phyloP scores from a whole-genome alignment of 1,140 invertebrate genomes.

The Micrasema minimum region DNA sequence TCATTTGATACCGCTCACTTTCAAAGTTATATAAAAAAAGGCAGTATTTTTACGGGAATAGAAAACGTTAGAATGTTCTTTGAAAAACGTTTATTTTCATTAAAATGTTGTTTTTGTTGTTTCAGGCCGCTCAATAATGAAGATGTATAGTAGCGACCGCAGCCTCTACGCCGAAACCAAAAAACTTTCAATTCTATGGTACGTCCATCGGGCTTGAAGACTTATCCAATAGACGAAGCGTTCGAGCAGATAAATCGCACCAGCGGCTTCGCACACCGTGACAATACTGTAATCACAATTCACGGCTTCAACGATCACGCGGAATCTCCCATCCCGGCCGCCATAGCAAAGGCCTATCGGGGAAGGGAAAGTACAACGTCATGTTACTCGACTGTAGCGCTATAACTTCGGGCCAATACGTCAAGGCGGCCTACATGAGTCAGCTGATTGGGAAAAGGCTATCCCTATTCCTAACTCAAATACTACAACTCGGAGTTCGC shows the following conservation, averaged over 20 bases:
- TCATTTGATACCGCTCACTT: no score
- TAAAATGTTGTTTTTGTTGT: no score
- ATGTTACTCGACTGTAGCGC: conserved; percentile 71
- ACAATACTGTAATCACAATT: conserved; percentile 57
- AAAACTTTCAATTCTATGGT: conserved; percentile 34
- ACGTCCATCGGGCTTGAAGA: conserved; percentile 22
- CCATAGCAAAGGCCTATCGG: conserved; percentile 60
- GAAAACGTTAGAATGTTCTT: no score
- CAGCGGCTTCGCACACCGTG: conserved; percentile 14
- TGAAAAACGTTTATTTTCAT: background rate
- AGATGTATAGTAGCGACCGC: conserved; percentile 26
- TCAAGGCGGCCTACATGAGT: conserved; percentile 67
- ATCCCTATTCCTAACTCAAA: conserved; percentile 64
- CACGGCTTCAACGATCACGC: conserved; percentile 65
- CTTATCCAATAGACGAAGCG: conserved; percentile 34
- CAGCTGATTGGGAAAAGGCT: conserved; percentile 63
- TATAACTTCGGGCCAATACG: conserved; percentile 66
- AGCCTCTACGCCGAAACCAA: conserved; percentile 33
- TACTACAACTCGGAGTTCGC: conserved; percentile 63
- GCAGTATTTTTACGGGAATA: no score
- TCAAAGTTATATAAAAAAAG: no score
- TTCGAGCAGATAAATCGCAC: conserved; percentile 21
- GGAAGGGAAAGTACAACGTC: conserved; percentile 67
- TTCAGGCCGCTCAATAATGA: conserved; percentile 45
- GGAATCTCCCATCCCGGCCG: conserved; percentile 55